Evolutionary conservation across 2,888 invertebrate genomes (phyloP), one percentile per base, ranked within the genome.

Genomic region (Mimas tiliae): DNA sequence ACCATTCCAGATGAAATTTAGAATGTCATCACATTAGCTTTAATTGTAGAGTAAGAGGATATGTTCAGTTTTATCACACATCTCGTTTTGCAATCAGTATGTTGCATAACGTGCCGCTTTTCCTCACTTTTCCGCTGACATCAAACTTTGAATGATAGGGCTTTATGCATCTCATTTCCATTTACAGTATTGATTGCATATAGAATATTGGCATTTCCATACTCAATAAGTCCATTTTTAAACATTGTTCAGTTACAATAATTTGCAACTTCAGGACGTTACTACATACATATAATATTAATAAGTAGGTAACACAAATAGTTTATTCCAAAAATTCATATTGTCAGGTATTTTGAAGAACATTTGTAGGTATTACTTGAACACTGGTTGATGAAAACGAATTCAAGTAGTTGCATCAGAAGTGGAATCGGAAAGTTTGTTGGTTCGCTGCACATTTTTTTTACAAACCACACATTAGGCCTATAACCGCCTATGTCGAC

Each of bases 1-100:
- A 70, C 68, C 8, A 52, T 19, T 52, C 0, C 27, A 8, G 27
- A 12, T 33, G 27, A 27, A 52, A 19, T 11, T 51, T 51, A 8
- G 6, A 21, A 8, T 51, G n/a, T n/a, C n/a, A n/a, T 21, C 16
- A 51, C 8, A 3, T 14, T 14, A 33, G 2, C 50, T 9, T 16
- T 6, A n/a, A 8, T 48, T 16, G 7, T 48, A 19, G 19, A 1
- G 19, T 16, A 16, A 50, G 7, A 19, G 3, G 4, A 16, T 48
- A 48, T n/a, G 48, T 48, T 16, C 14, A 16, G 27, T 27, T 27
- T 27, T 27, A 4, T 27, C 27, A 4, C 27, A 3, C 27, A 27
- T 27, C 4, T 4, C 27, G 27, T 27, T 27, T 27, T 27, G 27
- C 27, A 48, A 48, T 7, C 16, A 48, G 4, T 48, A 48, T 48